A percentile compares a stretch with the other conserved stretches of the same genome.
Conservation (phyloP, 2,113 vertebrate genomes). For the Chamaea fasciata region DNA sequence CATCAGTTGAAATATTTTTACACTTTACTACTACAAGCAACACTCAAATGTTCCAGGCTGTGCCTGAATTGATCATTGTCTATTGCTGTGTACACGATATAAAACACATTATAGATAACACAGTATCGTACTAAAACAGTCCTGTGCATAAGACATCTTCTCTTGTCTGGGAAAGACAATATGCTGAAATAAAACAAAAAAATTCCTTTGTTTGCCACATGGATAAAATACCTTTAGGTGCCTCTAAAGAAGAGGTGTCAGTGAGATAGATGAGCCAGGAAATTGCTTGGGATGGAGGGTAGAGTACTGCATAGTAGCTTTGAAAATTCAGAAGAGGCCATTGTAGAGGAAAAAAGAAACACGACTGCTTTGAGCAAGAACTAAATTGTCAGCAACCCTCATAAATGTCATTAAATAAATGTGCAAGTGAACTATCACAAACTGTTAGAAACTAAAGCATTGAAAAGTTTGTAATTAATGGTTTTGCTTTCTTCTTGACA, state of each 20-base stretch:
- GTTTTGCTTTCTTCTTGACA: constrained; percentile 59
- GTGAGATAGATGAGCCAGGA: not conserved
- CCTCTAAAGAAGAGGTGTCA: not conserved
- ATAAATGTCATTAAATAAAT: not conserved
- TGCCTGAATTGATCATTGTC: not conserved
- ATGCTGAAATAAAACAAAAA: not conserved
- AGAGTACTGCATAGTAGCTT: not conserved
- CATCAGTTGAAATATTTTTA: not conserved
- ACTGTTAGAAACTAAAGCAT: not conserved
- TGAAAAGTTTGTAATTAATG: not conserved
- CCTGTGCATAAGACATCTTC: not conserved
- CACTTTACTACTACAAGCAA: not conserved
- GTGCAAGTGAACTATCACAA: not conserved
- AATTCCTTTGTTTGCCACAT: not conserved
- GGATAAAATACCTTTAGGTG: not conserved
- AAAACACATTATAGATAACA: not conserved
- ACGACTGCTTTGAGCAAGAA: not conserved
- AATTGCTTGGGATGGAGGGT: not conserved
- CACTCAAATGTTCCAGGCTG: not conserved
- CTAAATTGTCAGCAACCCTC: not conserved
- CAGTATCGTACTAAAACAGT: not conserved
- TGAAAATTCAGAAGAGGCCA: not conserved
- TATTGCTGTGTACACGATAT: not conserved
- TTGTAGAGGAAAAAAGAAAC: not conserved
- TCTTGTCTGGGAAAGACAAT: not conserved